Evolutionary conservation across 2,797 vertebrate genomes (phyloP).

Genomic region (Anguilla marmorata): DNA sequence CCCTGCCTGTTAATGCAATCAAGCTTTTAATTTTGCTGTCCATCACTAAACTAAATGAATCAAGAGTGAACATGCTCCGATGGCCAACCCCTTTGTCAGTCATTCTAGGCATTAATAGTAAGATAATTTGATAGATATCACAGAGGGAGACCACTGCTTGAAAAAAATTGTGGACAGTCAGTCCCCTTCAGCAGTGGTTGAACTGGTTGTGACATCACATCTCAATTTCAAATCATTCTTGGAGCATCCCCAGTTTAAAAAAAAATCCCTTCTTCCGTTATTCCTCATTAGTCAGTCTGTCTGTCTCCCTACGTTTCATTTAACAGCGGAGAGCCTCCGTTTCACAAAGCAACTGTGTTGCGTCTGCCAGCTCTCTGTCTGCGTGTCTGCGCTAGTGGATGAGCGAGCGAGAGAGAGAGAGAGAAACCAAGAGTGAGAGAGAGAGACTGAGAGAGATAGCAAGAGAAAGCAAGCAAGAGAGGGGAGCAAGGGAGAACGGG

Average conservation of each 20-base stretch:
- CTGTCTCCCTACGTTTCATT: slow-evolving; percentile 30
- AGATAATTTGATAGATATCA: slow-evolving; percentile 3
- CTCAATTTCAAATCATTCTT: slow-evolving; percentile 27
- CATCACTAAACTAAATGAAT: background rate
- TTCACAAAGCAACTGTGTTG: slow-evolving; percentile 25
- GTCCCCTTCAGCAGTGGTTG: slow-evolving; percentile 23
- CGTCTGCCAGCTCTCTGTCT: slow-evolving; percentile 12
- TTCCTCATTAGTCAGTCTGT: slow-evolving; percentile 15
- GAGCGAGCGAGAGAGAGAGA: slow-evolving; percentile 2
- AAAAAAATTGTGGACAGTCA: background rate
- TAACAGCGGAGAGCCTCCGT: slow-evolving; percentile 31
- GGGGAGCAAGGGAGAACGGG: slow-evolving; percentile 25
- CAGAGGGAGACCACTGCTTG: background rate
- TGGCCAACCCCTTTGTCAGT: slow-evolving; percentile 22
- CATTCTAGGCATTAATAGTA: slow-evolving; percentile 13
- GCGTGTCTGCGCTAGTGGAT: slow-evolving; percentile 13
- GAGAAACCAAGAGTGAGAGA: slow-evolving; percentile 8
- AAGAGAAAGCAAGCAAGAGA: slow-evolving; percentile 21
- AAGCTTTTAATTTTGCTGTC: slow-evolving; percentile 1
- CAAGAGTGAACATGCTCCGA: background rate
- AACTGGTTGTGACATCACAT: slow-evolving; percentile 32
- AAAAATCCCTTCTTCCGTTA: background rate
- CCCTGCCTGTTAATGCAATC: background rate
- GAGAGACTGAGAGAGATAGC: slow-evolving; percentile 17
- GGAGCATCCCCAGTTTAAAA: background rate